Percentiles rank a stretch among this genome's conserved stretches.
Evolutionary conservation across 2,113 vertebrate species (phyloP).

Genomic region (Sakesphorus luctuosus): DNA sequence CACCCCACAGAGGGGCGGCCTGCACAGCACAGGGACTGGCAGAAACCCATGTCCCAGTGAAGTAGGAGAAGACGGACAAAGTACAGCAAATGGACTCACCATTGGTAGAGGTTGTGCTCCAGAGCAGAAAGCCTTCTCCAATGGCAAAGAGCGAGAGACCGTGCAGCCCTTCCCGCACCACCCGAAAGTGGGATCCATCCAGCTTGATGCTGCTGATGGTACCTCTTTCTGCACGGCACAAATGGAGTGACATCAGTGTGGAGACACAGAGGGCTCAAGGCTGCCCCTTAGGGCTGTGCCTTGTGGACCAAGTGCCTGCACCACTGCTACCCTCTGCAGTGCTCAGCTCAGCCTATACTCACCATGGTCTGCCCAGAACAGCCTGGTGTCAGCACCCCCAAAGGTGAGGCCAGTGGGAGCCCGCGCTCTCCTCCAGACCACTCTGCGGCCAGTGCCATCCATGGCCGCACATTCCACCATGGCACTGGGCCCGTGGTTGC

Average conservation of each 20-base stretch:
- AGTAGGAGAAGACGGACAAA: background rate
- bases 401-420: conserved; percentile 81
- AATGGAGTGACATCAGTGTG: background rate
- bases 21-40: background rate
- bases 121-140: conserved; percentile 82
- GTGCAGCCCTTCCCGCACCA: conserved; percentile 75
- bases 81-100: conserved; percentile 49
- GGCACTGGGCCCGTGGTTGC: background rate
- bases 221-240: conserved; percentile 74
- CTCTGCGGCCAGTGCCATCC: conserved; percentile 79
- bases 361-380: conserved; percentile 91
- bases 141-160: conserved; percentile 76
- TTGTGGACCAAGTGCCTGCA: rapidly evolving
- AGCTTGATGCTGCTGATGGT: conserved; percentile 81
- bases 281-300: background rate
- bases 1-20: background rate
- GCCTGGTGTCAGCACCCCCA: conserved; percentile 64
- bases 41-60: background rate
- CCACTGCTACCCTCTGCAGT: rapidly evolving
- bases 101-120: conserved; percentile 78
- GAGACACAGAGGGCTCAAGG: rapidly evolving
- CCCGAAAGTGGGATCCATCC: conserved; percentile 81
- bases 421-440: conserved; percentile 78
- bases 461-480: conserved; percentile 83
- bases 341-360: background rate